Conservation (phyloP, 1,140 invertebrate species). For the Drosophila virilis region DNA sequence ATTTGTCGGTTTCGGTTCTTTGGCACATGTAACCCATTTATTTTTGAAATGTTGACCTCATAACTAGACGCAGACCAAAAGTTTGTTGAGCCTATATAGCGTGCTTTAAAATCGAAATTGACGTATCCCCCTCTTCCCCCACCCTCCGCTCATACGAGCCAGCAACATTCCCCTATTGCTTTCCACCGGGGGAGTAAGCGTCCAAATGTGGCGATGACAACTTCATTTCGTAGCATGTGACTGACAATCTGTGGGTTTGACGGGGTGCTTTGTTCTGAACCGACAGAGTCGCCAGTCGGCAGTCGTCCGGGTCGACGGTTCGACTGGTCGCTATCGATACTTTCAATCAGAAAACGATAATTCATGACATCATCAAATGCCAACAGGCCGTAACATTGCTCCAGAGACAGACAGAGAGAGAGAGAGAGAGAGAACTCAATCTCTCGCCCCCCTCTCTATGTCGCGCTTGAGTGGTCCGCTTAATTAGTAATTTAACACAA, state of each 20-base stretch:
- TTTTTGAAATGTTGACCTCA: slow-evolving; percentile 80
- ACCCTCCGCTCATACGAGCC: neutral
- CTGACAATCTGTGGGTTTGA: slow-evolving; percentile 47
- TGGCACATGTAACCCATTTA: slow-evolving; percentile 76
- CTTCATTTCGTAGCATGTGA: slow-evolving; percentile 71
- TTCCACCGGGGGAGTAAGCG: slow-evolving; percentile 44
- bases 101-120: slow-evolving; percentile 51
- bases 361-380: slow-evolving; percentile 74
- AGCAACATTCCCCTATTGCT: neutral
- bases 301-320: slow-evolving; percentile 26
- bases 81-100: slow-evolving; percentile 51
- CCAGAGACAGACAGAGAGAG: neutral
- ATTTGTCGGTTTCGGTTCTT: slow-evolving; percentile 24
- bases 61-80: slow-evolving; percentile 50
- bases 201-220: slow-evolving; percentile 76
- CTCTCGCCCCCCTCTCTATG: slow-evolving; percentile 4
- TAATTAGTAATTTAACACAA: slow-evolving; percentile 81
- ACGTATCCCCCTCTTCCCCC: neutral
- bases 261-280: slow-evolving; percentile 65
- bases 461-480: slow-evolving; percentile 61
- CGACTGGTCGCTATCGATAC: slow-evolving; percentile 61
- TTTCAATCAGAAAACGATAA: slow-evolving; percentile 83
- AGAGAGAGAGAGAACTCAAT: neutral
- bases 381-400: slow-evolving; percentile 50
- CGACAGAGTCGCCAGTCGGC: slow-evolving; percentile 26